Conservation (phyloP, 2,113 vertebrate genomes). For the Centropristis striata region DNA sequence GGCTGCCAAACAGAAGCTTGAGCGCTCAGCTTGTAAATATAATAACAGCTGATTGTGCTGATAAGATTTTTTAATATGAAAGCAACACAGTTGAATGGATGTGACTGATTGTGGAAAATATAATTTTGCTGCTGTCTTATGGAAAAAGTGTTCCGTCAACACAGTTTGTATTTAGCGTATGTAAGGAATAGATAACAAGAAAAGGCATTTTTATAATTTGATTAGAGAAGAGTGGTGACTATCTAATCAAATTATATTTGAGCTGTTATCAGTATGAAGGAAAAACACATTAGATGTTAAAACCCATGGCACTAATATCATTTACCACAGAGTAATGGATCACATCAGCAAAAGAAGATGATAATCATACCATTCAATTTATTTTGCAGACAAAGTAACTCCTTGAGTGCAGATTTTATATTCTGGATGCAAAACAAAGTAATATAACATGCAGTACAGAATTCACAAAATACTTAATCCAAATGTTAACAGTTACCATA, state of each 20-base stretch:
- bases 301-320: background rate
- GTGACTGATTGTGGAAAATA: background rate
- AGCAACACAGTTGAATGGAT: background rate
- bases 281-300: background rate
- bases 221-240: background rate
- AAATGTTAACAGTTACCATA: too few relatives aligned
- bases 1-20: background rate
- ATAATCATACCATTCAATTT: background rate
- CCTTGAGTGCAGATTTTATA: background rate
- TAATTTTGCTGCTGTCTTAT: background rate
- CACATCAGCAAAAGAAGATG: background rate
- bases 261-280: background rate
- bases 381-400: background rate
- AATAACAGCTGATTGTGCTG: background rate
- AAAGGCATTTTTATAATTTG: background rate
- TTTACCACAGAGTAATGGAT: background rate
- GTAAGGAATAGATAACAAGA: background rate
- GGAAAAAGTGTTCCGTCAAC: background rate
- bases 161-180: background rate
- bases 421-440: background rate
- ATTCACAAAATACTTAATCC: background rate
- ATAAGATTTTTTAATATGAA: background rate
- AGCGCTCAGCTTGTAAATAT: constrained; percentile 8
- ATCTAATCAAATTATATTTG: background rate
- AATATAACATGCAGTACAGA: background rate